Evolutionary conservation across 2,113 vertebrate genomes (phyloP), one percentile per base, ranked within the genome.

Genomic region (Alosa alosa): DNA sequence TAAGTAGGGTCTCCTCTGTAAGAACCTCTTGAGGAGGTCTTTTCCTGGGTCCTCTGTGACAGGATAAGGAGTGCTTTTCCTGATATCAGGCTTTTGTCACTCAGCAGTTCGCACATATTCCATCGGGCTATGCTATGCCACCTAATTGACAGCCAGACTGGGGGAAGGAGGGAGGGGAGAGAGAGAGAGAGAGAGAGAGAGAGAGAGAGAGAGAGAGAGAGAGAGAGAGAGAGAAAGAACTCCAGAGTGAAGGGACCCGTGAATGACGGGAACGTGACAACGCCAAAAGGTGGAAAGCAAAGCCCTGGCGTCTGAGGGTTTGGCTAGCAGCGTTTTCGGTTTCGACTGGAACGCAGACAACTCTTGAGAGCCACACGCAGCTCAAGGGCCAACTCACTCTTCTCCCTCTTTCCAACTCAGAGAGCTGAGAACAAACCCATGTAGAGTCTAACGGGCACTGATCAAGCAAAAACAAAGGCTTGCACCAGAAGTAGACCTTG

Each of bases 21-120:
- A 50, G 25, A 81, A 82, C 50, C 39, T 84, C 84, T 81, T 52
- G 81, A 57, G 36, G 83, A 83, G 68, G 83, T 44, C 84, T 81
- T 25, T 75, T 36, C 85, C 25, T 75, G 25, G 31, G 72, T 15
- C 82, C 84, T 83, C n/a, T 20, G 84, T 83, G 72, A 75, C 81
- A 47, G 84, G 85, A 85, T 87, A 89, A 39, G 75, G 87, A 84
- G 84, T 84, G 87, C 86, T 89, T 88, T 84, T 49, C 84, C 85
- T 83, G 83, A 85, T 1, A n/a, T 84, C 88, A 88, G 86, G 88
- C 87, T 86, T 84, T 84, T 82, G 50, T 68, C 57, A 84, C 82
- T 47, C 87, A 90, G 89, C 91, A 91, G 91, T 82, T 39, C 82
- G 90, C 92, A 92, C 88, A 89, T 82, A 89, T 85, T 25, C 84